phyloP scores from a whole-genome alignment of 2,888 invertebrate species.

The Acanthosepion esculentum region DNA sequence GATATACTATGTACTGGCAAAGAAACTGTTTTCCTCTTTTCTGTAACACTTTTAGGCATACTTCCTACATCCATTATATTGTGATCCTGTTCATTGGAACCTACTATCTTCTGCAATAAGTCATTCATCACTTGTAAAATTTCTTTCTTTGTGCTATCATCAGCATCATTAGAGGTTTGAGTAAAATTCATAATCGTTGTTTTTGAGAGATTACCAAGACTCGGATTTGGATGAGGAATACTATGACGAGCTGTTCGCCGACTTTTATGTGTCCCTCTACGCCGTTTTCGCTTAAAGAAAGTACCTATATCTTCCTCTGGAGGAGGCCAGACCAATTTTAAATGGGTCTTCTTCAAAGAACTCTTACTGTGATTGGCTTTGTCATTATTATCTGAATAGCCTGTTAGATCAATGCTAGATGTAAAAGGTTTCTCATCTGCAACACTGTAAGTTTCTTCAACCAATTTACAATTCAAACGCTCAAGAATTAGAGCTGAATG shows the following conservation, averaged over 20 bases:
- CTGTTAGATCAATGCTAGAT: not conserved
- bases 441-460: not conserved
- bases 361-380: not conserved
- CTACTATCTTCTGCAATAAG: not conserved
- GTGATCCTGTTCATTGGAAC: not conserved
- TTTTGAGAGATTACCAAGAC: constrained; percentile 37
- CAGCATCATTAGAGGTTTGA: not conserved
- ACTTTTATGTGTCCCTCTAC: not conserved
- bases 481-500: constrained; percentile 50
- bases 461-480: not conserved
- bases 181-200: constrained; percentile 36
- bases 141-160: constrained; percentile 37
- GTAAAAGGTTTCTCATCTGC: not conserved
- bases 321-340: constrained; percentile 37
- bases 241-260: not conserved
- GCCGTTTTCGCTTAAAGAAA: constrained; percentile 1
- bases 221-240: not conserved
- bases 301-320: constrained; percentile 37
- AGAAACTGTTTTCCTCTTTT: not conserved
- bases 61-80: not conserved
- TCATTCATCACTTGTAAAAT: constrained; percentile 34
- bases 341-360: not conserved
- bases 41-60: not conserved
- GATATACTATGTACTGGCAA: not conserved
- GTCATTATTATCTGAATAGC: not conserved